Evolutionary conservation across 2,113 vertebrate species (phyloP).

Genomic region (Natator depressus): DNA sequence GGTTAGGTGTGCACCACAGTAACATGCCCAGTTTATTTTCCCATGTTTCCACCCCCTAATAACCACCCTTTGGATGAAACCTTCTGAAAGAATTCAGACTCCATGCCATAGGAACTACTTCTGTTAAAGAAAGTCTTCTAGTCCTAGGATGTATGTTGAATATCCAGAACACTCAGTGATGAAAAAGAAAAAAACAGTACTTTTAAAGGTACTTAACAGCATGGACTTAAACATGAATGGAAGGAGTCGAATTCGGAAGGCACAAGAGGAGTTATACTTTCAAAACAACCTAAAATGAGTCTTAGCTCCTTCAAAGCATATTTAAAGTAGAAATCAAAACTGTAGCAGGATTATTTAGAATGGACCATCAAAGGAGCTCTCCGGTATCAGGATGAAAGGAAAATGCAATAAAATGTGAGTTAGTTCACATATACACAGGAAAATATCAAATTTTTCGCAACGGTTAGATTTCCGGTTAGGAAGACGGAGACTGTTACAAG

Average conservation of each 20-base stretch:
- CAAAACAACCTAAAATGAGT: not conserved
- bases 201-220: not conserved
- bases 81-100: not conserved
- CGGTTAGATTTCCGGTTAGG: not conserved
- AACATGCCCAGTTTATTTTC: not conserved
- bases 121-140: not conserved
- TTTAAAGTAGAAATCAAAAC: not conserved
- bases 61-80: not conserved
- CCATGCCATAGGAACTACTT: not conserved
- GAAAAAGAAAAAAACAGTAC: not conserved
- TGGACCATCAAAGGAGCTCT: not conserved
- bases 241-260: not conserved
- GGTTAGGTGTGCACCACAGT: not conserved
- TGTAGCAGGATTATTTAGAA: not conserved
- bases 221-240: not conserved
- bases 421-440: not conserved
- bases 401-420: not conserved
- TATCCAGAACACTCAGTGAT: not conserved
- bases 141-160: not conserved
- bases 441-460: not conserved
- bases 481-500: not conserved
- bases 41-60: not conserved
- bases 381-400: not conserved
- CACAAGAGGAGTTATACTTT: not conserved
- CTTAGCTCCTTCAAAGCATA: fast-evolving